Base-by-base conservation (phyloP, 1,140 invertebrate species). In the Drosophila tsacasi region DNA sequence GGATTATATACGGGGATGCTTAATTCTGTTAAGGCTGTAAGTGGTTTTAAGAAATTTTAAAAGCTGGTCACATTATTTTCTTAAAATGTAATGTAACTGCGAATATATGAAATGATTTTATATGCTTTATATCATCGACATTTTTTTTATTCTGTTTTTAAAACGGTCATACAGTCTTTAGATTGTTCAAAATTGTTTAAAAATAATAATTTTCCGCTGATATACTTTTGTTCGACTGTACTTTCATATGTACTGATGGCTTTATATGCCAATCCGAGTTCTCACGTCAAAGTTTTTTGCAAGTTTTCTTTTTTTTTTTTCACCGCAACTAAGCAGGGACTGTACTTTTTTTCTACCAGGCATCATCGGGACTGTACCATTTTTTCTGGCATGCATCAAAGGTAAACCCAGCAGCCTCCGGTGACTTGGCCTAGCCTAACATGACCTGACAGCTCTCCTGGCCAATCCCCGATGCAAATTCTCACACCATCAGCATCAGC, bases 401-500 rank as follows among this genome's bases (percentile, higher is more conserved):
- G 54, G 35, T 52, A 50, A 37, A 7, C 30, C 23, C 40, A 15
- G 27, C 27, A 37, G 21, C 10, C 39, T 30, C 23, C 23, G 46
- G 1, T 49, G 44, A 73, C 40, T 73, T 50, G 37, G 32, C 27
- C 46, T 37, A 42, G 40, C 32, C 46, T 44, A 73, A 73, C 44
- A 15, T 23, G 4, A 61, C 30, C 54, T 72, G 67, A 49, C 68
- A 61, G 46, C 67, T 27, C 69, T 23, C 23, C 21, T 30, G 21
- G 46, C 67, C 46, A 37, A 52, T 61, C 27, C 37, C 44, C 42
- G 52, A 27, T 50, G 37, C n/a, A 44, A 73, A 61, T 61, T 74
- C 71, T 61, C 68, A 37, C 68, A 37, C 67, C 68, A 49, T 61
- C 67, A 73, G 25, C 67, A 21, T 61, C 55, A 73, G 32, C 67